Percentiles rank a stretch among this genome's conserved stretches.
Evolutionary conservation across 2,113 vertebrate genomes (phyloP).

Genomic region (Oryzias woworae): DNA sequence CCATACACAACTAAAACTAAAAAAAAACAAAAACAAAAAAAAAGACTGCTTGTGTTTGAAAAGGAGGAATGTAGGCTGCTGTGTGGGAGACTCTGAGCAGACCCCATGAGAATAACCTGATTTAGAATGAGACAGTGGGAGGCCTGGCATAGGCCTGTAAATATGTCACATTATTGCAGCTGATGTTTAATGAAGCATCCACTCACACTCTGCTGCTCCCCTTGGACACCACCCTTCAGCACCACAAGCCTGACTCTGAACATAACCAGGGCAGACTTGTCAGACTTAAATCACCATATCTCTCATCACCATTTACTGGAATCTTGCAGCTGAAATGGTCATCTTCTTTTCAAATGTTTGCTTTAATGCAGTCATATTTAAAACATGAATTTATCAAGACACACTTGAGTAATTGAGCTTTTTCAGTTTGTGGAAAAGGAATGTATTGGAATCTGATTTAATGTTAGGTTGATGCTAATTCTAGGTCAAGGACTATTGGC

Average conservation of each 20-base stretch:
- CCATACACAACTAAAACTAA: not conserved
- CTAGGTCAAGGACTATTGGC: conserved; percentile 27
- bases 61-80: not conserved
- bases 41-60: not conserved
- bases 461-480: conserved; percentile 32
- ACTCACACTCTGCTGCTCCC: conserved; percentile 38
- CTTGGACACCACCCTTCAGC: conserved; percentile 5
- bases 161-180: conserved; percentile 15
- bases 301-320: conserved; percentile 32
- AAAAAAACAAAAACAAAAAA: not conserved
- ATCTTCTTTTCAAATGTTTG: conserved; percentile 12
- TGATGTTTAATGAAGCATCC: conserved; percentile 5
- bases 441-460: conserved; percentile 16
- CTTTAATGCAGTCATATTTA: not conserved
- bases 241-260: conserved; percentile 11
- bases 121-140: conserved; percentile 12
- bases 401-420: conserved; percentile 5
- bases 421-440: conserved; percentile 3
- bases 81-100: too few relatives aligned
- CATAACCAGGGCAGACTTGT: conserved; percentile 24
- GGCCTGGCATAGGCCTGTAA: not conserved
- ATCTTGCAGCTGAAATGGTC: conserved; percentile 23
- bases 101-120: conserved; percentile 23
- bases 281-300: conserved; percentile 25
- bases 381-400: too few relatives aligned